These are phyloP conservation scores for Priocnemis perturbator DNA, from an alignment of 2,888 invertebrate genomes.

Conservation along the genomic window DNA sequence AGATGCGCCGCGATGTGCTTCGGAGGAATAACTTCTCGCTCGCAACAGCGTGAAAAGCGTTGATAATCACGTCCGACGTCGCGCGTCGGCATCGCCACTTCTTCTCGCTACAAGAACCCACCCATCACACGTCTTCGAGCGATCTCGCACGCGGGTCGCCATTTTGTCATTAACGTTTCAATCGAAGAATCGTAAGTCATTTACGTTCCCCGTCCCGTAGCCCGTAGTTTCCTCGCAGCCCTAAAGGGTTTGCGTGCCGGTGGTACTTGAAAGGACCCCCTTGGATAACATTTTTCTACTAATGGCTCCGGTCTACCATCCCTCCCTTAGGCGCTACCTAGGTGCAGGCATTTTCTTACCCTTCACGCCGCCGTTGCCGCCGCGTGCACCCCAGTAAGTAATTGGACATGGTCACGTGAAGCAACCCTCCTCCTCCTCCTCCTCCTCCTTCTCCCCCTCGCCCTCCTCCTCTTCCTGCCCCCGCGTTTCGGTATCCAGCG, in stretches of 20 bases:
- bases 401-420: conserved; percentile 57
- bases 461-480: conserved; percentile 7
- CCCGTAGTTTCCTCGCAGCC: conserved; percentile 36
- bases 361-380: conserved; percentile 27
- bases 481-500: neutral
- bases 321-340: conserved; percentile 38
- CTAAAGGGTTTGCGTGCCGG: conserved; percentile 64
- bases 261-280: conserved; percentile 67
- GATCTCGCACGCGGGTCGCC: conserved; percentile 51
- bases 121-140: neutral
- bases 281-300: conserved; percentile 74
- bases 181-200: conserved; percentile 65
- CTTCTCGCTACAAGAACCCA: conserved; percentile 19
- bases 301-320: conserved; percentile 68
- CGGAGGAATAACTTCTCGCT: too few species aligned
- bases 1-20: too few species aligned
- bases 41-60: too few species aligned
- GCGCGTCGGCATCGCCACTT: conserved; percentile 6
- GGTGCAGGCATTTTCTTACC: neutral
- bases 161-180: conserved; percentile 71
- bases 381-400: conserved; percentile 41
- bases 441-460: neutral
- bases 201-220: conserved; percentile 54
- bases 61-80: too few species aligned
- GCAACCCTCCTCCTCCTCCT: conserved; percentile 32